Percentiles rank a stretch among this genome's conserved stretches.
These are phyloP conservation scores for Brevipalpus yothersi DNA, from an alignment of 1,140 invertebrate genomes.

Conservation along the genomic window DNA sequence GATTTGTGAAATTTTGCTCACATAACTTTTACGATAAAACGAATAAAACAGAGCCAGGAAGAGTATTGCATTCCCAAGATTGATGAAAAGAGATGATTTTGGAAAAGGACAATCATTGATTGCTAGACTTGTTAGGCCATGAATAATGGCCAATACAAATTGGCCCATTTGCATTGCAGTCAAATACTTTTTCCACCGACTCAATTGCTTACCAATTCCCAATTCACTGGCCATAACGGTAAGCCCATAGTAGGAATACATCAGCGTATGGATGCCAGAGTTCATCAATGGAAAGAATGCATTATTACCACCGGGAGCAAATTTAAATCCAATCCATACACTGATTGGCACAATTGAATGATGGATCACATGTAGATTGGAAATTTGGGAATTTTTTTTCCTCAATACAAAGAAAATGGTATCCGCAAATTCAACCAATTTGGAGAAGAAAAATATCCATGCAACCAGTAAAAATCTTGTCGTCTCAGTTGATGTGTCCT, in stretches of 20 bases:
- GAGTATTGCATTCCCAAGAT: conserved; percentile 1
- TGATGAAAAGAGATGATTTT: neutral
- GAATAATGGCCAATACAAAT: conserved; percentile 5
- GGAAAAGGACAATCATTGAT: conserved; percentile 7
- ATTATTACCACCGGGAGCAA: conserved; percentile 45
- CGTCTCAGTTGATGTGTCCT: neutral
- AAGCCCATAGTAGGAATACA: conserved; percentile 29
- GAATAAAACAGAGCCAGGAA: conserved; percentile 2
- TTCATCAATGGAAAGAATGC: conserved; percentile 47
- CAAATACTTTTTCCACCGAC: conserved; percentile 29
- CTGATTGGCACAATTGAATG: conserved; percentile 30
- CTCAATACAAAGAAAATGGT: conserved; percentile 60
- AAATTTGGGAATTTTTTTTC: conserved; percentile 59
- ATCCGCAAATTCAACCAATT: conserved; percentile 23
- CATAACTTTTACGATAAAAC: conserved; percentile 17
- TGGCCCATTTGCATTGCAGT: conserved; percentile 26
- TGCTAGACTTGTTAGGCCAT: conserved; percentile 1
- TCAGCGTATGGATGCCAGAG: conserved; percentile 47
- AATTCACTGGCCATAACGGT: conserved; percentile 21
- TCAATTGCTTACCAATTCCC: conserved; percentile 23
- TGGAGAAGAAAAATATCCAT: conserved; percentile 26
- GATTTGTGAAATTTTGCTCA: neutral
- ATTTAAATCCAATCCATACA: conserved; percentile 17
- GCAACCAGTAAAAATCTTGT: conserved; percentile 16
- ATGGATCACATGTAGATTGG: conserved; percentile 70